Evolutionary conservation across 2,113 vertebrate species (phyloP), one percentile per base, ranked within the genome.

Genomic region (Phylloscopus trochiloides): DNA sequence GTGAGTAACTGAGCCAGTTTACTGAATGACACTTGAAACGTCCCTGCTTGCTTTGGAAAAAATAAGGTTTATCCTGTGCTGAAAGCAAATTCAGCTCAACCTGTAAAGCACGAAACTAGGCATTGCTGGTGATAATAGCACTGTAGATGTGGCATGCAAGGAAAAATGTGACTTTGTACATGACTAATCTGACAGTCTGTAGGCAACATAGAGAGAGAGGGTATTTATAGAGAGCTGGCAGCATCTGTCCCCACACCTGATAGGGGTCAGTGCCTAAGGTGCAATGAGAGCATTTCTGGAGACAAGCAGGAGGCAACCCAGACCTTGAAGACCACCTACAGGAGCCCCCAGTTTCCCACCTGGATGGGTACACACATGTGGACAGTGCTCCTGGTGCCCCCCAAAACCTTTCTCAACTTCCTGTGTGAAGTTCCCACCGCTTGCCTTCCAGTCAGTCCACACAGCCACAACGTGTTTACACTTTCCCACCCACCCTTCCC

Each of bases 321-420:
- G 32, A 71, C 3, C 25, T 51, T 31, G 14, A 73, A 45, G 45
- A 70, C 17, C 63, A 65, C 50, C 24, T 34, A 31, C 0, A 6
- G 12, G 32, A 87, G 25, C n/a, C 42, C 38, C 13, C 2, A 0
- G 1, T 79, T 73, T 83, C 55, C 36, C 45, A 52, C 25, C 47
- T n/a, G 29, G 17, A 17, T 4, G 6, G 6, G 31, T 3, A 34
- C 12, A 51, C 1, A 3, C 1, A 0, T 4, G 10, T 47, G 12
- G 1, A 38, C 19, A 24, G 3, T 31, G 19, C 24, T 48, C 48
- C 36, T 15, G 11, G 13, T 54, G 62, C 14, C 42, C 63, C 70
- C 59, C 32, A 29, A 65, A 68, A 10, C 73, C 68, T 45, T 84
- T 67, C 50, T 61, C 54, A 68, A 73, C 21, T 34, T 80, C 58